Base-by-base conservation (phyloP, 2,888 invertebrate species). In the Rotaria macrura region DNA sequence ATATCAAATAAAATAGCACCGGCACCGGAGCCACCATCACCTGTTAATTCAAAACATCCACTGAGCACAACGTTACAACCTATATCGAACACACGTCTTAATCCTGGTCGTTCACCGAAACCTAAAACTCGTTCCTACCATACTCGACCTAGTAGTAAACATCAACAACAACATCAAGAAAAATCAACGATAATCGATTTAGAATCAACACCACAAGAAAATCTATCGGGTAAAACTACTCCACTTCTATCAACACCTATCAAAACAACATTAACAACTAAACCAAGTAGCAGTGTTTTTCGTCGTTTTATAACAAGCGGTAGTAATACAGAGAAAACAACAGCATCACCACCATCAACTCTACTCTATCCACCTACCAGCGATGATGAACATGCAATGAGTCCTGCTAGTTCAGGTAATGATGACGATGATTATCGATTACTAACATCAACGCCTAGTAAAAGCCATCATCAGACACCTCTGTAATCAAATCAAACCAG, bases 1-100 rank as follows among this genome's bases (percentile, higher is more conserved):
- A 79, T 79, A 40, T 79, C 79, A 25, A 79, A 79, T 79, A 40
- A 43, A 79, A 79, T 79, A 79, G 79, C 79, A 23, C 79, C 79
- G 17, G 79, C 79, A n/a, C 79, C 79, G 3, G 10, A 17, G 14
- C 23, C 40, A 40, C 25, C 79, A 43, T 43, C 40, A 79, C n/a
- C 79, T 43, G 9, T n/a, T 40, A 79, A 25, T 25, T 7, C 25
- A 40, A 79, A 40, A 79, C 43, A 79, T 25, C 40, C 79, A 43
- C 43, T 40, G n/a, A 25, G n/a, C 25, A 40, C 43, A 3, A 79
- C 9, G 43, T 79, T 79, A 43, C 79, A 43, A n/a, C 79, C 79
- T 14, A 79, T 79, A 5, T 25, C 79, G 12, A 79, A 79, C 43
- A 43, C 43, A 14, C 79, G 79, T 43, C n/a, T 25, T n/a, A 40